These are phyloP conservation scores for Aplodontia rufa DNA, from an alignment of 2,113 vertebrate genomes.

Conservation along the genomic window DNA sequence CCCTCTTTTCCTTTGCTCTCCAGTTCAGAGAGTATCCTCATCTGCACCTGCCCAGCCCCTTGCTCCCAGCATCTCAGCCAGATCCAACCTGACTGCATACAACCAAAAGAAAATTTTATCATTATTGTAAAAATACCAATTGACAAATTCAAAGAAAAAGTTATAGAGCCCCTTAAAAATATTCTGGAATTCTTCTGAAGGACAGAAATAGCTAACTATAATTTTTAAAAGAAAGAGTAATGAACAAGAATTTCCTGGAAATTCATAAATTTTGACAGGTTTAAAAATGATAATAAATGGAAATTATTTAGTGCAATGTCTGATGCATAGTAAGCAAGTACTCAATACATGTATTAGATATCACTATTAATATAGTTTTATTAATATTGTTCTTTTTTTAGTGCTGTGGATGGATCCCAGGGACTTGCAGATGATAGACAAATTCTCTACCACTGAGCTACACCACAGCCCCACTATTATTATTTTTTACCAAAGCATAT, in stretches of 20 bases:
- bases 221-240: background rate
- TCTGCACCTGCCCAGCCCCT: background rate
- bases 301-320: background rate
- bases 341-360: background rate
- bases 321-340: background rate
- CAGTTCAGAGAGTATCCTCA: too few species aligned
- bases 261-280: background rate
- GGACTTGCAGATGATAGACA: too few species aligned
- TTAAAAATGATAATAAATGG: background rate
- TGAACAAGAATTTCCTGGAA: background rate
- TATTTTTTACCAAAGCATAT: background rate
- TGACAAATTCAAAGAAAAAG: background rate
- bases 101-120: background rate
- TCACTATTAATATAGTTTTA: background rate
- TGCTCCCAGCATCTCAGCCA: background rate
- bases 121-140: background rate
- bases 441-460: too few species aligned
- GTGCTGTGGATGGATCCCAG: too few species aligned
- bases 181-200: background rate
- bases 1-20: background rate
- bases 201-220: background rate
- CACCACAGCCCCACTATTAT: background rate
- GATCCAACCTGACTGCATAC: background rate
- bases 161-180: too few species aligned
- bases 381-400: too few species aligned